Base-by-base conservation (phyloP, 2,113 vertebrate genomes). In the Hippolais icterina region DNA sequence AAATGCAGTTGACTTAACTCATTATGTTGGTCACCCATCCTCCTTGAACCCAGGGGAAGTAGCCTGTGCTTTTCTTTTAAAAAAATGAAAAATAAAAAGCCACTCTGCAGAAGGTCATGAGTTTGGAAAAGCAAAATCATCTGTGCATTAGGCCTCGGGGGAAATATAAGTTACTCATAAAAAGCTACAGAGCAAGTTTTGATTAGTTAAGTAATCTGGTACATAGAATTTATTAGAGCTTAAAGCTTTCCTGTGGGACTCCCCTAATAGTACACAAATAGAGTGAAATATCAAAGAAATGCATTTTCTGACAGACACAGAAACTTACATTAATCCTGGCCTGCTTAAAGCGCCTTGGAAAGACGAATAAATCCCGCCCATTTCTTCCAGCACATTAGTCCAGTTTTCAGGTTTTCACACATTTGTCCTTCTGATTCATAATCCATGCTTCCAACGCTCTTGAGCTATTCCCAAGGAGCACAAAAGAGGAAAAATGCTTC, bases 131-230 rank as follows among this genome's bases (percentile, higher is more conserved):
- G 81, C 76, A 75, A 83, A 88, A 82, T 96, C 23, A 25, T 59
- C 83, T 90, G 68, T 72, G 39, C 11, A 10, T 83, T 95, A 70
- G 83, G 56, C 90, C 94, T 88, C 24, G 0, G 15, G 81, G 77
- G 83, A 92, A 96, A 84, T 89, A 41, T 49, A 85, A 94, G 44
- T 94, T 91, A 47, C 72, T 84, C 77, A 94, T 96, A 96, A 96
- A 92, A 95, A 96, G 64, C 94, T 92, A 64, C 12, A 24, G 85
- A 96, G 70, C 87, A 87, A 93, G 91, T 57, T 97, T 96, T 92
- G 61, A 87, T 87, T 93, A 89, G 88, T 94, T 90, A 85, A 95
- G 78, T 92, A 79, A 93, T 97, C 83, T 93, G 89, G 95, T 95
- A 88, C 75, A 49, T 49, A 83, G 90, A 86, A 90, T 91, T 94